phyloP scores from a whole-genome alignment of 2,888 invertebrate species.

The Caenorhabditis angaria region DNA sequence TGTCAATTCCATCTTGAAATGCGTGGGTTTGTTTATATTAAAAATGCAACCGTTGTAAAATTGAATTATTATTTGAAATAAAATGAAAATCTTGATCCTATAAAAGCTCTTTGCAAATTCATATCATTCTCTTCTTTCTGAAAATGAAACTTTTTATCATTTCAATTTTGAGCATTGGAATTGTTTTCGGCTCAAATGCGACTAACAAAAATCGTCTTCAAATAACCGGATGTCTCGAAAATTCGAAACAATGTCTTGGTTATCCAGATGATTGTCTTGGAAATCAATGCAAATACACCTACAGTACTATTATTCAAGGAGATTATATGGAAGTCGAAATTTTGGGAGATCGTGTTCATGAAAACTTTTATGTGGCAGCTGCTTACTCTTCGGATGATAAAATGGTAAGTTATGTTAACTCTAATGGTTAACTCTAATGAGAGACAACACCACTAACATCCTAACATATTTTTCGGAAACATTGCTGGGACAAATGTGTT shows the following conservation, averaged over 20 bases:
- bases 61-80: background rate
- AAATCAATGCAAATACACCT: slow-evolving; percentile 17
- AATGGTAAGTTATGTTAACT: slow-evolving; percentile 13
- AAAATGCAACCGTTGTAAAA: background rate
- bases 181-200: slow-evolving; percentile 14
- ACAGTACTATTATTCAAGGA: slow-evolving; percentile 16
- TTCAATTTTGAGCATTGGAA: no score
- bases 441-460: no score
- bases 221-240: slow-evolving; percentile 23
- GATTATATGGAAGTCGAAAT: slow-evolving; percentile 26
- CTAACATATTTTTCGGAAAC: no score
- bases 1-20: background rate
- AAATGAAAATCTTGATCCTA: background rate
- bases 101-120: background rate
- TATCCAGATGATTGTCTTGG: slow-evolving; percentile 30
- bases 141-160: no score
- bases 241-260: slow-evolving; percentile 34
- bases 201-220: no score
- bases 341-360: slow-evolving; percentile 17
- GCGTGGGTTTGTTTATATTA: background rate
- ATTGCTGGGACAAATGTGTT: no score
- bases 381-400: slow-evolving; percentile 26
- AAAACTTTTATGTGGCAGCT: slow-evolving; percentile 26
- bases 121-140: slow-evolving; percentile 5
- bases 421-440: no score